These are phyloP conservation scores for Psilanteris sp. DNA, from an alignment of 1,140 invertebrate genomes.

Conservation along the genomic window DNA sequence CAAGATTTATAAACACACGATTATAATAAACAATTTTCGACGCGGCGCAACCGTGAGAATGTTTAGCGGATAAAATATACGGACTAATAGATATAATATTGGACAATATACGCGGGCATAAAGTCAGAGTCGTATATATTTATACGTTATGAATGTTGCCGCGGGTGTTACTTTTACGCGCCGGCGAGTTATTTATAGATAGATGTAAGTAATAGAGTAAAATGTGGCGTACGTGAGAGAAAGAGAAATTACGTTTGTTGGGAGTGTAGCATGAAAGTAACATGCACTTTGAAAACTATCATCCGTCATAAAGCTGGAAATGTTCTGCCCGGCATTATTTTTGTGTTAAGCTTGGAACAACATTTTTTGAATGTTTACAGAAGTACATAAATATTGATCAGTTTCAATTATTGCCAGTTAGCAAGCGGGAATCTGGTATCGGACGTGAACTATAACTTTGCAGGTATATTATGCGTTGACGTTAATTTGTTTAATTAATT, in stretches of 20 bases:
- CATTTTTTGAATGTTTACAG: too few species aligned
- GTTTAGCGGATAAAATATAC: constrained; percentile 40
- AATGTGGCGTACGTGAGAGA: constrained; percentile 10
- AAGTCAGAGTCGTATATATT: constrained; percentile 22
- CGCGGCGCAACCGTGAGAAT: constrained; percentile 7
- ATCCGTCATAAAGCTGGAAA: neutral
- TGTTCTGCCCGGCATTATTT: too few species aligned
- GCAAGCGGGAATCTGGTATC: too few species aligned
- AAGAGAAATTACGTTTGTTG: constrained; percentile 22
- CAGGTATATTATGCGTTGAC: too few species aligned
- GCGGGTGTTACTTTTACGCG: constrained; percentile 10
- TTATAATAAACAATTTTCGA: constrained; percentile 50
- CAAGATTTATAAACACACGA: constrained; percentile 42
- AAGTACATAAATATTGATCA: too few species aligned
- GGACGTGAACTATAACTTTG: too few species aligned
- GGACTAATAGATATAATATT: constrained; percentile 25
- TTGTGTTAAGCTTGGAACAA: too few species aligned
- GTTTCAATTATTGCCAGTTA: too few species aligned
- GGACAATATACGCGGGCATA: constrained; percentile 7
- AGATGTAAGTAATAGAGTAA: constrained; percentile 14
- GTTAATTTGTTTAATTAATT: too few species aligned
- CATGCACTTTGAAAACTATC: neutral
- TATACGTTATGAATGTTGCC: constrained; percentile 8
- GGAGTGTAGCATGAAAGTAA: neutral
- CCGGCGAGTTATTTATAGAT: constrained; percentile 23